Base-by-base conservation (phyloP, 2,888 invertebrate genomes). In the Pseudeuparius sepicola region DNA sequence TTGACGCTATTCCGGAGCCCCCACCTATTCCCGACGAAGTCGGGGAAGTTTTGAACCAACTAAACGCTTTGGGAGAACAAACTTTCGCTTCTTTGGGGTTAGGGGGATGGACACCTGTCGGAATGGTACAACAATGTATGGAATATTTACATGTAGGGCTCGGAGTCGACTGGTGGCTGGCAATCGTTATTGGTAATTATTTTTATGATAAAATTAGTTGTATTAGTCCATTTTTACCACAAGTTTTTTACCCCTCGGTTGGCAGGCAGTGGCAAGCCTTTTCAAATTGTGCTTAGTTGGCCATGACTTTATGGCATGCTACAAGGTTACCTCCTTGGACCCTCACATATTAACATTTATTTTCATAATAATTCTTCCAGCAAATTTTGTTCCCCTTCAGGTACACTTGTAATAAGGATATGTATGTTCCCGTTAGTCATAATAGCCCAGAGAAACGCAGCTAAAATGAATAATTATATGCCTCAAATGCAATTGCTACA, bases 131-230 rank as follows among this genome's bases (percentile, higher is more conserved):
- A 59, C 69, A 75, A 27, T 71, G 72, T 41, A 65, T 96, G 49
- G 94, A 97, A 61, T 80, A 67, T 51, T 48, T 93, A 23, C 96
- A 97, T 56, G 71, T 85, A n/a, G 63, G 69, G 0, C 60, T 73
- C 7, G 87, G 82, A 47, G 44, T 96, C 7, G 96, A 96, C 1
- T 97, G 97, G 97, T 97, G 94, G 92, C 77, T 71, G 20, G 68
- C 86, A 7, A 92, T 96, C 48, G 67, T 79, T 2, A 63, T 81
- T 34, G 84, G 79, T 78, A 62, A 50, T 39, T 48, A 28, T 24
- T n/a, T n/a, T n/a, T n/a, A n/a, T n/a, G n/a, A n/a, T n/a, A n/a
- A n/a, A n/a, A n/a, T n/a, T n/a, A n/a, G n/a, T n/a, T n/a, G n/a
- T n/a, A n/a, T n/a, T n/a, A n/a, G n/a, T n/a, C n/a, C n/a, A n/a